Evolutionary conservation across 2,113 vertebrate genomes (phyloP).

Genomic region (Pterocles orientalis): DNA sequence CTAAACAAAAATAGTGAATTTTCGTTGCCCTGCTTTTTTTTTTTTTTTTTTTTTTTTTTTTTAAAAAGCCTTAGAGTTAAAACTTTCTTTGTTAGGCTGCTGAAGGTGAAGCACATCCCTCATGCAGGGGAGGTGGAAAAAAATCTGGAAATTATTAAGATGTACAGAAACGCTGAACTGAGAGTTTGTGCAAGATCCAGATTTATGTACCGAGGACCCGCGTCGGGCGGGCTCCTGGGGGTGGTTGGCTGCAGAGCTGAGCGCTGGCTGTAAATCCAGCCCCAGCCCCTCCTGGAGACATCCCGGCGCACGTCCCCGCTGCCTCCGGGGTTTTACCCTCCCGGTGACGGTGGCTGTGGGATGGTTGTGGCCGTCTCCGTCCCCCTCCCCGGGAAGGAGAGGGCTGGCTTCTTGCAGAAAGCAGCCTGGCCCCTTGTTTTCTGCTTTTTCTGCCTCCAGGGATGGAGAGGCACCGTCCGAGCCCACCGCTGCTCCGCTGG

Average conservation of each 20-base stretch:
- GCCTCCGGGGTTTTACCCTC: not conserved
- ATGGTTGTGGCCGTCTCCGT: not conserved
- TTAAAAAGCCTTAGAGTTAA: not conserved
- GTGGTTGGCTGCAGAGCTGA: accelerated
- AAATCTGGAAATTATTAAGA: constrained; percentile 37
- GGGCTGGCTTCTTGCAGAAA: not conserved
- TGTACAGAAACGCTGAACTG: not conserved
- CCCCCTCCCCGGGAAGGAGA: accelerated
- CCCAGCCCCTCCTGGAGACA: not conserved
- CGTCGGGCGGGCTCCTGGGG: not conserved
- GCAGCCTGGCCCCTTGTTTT: not conserved
- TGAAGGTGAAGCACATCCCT: not conserved
- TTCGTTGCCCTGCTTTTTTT: not conserved
- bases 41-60: not conserved
- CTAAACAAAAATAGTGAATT: constrained; percentile 59
- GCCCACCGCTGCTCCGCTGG: accelerated
- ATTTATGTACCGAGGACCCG: not conserved
- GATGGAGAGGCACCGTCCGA: not conserved
- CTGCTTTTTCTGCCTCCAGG: not conserved
- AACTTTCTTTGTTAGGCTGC: constrained; percentile 20
- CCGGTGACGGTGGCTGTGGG: not conserved
- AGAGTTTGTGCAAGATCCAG: not conserved
- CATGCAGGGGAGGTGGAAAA: not conserved
- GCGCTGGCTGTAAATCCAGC: not conserved
- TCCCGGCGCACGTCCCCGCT: not conserved